phyloP scores from a whole-genome alignment of 2,888 invertebrate species.

The Caenorhabditis japonica region DNA sequence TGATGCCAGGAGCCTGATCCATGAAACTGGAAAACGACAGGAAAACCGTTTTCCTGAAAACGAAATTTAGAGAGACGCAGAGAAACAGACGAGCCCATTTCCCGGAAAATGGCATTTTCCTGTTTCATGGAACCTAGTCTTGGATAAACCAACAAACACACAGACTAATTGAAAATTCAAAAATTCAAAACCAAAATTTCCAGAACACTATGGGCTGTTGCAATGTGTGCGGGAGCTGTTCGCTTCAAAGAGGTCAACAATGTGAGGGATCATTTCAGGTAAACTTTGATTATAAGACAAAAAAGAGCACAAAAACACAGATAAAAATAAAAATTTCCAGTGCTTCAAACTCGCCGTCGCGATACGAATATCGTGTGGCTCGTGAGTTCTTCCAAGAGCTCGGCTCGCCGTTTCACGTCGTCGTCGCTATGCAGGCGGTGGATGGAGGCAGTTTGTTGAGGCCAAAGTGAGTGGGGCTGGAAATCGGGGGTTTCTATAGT shows the following conservation, averaged over 20 bases:
- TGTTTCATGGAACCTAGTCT: too few relatives aligned
- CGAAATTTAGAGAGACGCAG: too few relatives aligned
- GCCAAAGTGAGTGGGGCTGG: constrained; percentile 71
- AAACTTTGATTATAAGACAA: neutral
- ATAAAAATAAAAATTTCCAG: constrained; percentile 25
- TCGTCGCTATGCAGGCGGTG: constrained; percentile 73
- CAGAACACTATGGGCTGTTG: constrained; percentile 66
- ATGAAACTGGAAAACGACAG: too few relatives aligned
- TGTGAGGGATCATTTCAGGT: constrained; percentile 75
- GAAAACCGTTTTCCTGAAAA: too few relatives aligned
- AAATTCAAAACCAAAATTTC: constrained; percentile 18
- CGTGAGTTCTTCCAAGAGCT: constrained; percentile 76
- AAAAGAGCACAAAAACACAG: neutral
- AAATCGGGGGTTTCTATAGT: neutral
- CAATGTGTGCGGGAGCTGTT: constrained; percentile 66
- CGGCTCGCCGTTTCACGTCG: constrained; percentile 75
- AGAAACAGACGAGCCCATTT: too few relatives aligned
- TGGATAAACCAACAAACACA: too few relatives aligned
- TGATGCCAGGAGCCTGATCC: too few relatives aligned
- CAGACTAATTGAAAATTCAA: too few relatives aligned
- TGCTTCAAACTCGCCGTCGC: constrained; percentile 72
- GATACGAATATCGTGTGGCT: constrained; percentile 74
- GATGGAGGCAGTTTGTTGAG: constrained; percentile 73
- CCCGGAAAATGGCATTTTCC: too few relatives aligned
- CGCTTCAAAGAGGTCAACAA: constrained; percentile 76